Evolutionary conservation across 2,113 vertebrate genomes (phyloP).

Genomic region (Turdus rufiventris): DNA sequence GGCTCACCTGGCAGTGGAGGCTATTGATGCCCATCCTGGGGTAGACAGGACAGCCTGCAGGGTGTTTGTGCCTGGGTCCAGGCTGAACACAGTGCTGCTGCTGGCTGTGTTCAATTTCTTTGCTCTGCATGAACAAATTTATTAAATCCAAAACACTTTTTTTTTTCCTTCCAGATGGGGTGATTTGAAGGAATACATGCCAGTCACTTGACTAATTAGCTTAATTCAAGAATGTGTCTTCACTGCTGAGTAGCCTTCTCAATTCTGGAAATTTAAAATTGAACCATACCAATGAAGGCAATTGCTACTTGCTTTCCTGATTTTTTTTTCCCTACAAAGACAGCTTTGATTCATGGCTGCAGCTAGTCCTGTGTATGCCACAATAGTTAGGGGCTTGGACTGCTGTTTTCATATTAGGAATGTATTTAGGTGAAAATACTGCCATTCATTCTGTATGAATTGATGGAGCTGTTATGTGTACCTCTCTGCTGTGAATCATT

Average conservation of each 20-base stretch:
- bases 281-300: background rate
- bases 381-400: background rate
- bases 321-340: accelerated
- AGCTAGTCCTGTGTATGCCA: background rate
- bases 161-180: background rate
- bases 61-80: background rate
- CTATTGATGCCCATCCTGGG: background rate
- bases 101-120: background rate
- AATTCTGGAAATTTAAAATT: background rate
- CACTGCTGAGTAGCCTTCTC: background rate
- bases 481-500: background rate
- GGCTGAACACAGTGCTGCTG: background rate
- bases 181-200: background rate
- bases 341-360: background rate
- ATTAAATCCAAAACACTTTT: background rate
- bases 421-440: background rate
- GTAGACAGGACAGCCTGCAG: background rate
- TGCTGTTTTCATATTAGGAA: background rate
- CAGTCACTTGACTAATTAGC: background rate
- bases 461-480: background rate
- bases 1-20: accelerated
- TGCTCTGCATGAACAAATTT: background rate
- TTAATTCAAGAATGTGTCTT: background rate
- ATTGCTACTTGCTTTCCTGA: background rate
- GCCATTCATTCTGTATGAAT: background rate